Evolutionary conservation across 2,888 invertebrate genomes (phyloP).

Genomic region (Orgyia antiqua): DNA sequence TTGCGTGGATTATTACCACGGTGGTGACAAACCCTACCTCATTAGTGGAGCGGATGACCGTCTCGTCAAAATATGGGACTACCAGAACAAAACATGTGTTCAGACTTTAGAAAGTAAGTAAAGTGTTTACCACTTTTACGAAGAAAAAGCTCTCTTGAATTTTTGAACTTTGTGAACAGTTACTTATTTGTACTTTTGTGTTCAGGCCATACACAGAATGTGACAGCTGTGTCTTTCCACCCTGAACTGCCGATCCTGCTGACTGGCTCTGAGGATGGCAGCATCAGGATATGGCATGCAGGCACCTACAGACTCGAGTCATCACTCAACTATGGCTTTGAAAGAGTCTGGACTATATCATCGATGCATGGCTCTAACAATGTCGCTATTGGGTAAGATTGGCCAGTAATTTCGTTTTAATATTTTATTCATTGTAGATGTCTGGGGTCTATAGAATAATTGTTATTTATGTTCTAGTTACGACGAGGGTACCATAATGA

Average conservation of each 20-base stretch:
- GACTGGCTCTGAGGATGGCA: slow-evolving; percentile 98
- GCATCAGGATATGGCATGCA: slow-evolving; percentile 98
- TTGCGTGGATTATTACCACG: slow-evolving; percentile 99
- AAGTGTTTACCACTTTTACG: too few relatives aligned
- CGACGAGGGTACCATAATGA: slow-evolving; percentile 97
- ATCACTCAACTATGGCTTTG: slow-evolving; percentile 98
- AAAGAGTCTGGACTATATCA: slow-evolving; percentile 98
- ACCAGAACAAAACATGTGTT: slow-evolving; percentile 99
- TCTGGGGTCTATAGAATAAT: too few relatives aligned
- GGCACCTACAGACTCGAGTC: slow-evolving; percentile 98
- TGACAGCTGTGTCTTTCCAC: slow-evolving; percentile 97
- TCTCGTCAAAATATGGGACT: slow-evolving; percentile 99
- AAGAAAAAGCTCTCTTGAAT: too few relatives aligned
- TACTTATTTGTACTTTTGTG: not conserved
- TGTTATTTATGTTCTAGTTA: too few relatives aligned
- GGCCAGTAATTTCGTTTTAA: not conserved
- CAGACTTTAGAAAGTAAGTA: slow-evolving; percentile 91
- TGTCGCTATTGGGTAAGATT: slow-evolving; percentile 89
- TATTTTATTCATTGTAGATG: not conserved
- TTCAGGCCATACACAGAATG: slow-evolving; percentile 95
- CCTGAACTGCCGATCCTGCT: slow-evolving; percentile 98
- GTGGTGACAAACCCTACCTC: slow-evolving; percentile 98
- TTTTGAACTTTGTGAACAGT: too few relatives aligned
- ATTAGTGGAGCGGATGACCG: slow-evolving; percentile 99
- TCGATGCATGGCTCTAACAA: slow-evolving; percentile 96